Base-by-base conservation (phyloP, 2,113 vertebrate genomes). In the Romanogobio albipinnatus region DNA sequence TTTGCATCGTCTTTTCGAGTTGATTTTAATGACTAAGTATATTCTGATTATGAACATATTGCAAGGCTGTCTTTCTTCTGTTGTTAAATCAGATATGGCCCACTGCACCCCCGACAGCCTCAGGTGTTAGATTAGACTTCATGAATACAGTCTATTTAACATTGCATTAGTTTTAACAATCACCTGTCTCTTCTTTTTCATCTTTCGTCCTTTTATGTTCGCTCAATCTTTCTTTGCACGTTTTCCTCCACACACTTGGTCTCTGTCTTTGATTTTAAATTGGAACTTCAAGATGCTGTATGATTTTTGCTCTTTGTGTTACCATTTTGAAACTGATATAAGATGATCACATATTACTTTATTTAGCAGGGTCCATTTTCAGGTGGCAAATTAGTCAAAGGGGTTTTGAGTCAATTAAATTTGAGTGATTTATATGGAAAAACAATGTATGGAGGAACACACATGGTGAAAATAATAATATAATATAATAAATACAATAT, bases 161-260 rank as follows among this genome's bases (percentile, higher is more conserved):
- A 81, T 83, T 85, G 82, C 86, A 87, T 90, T 87, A 82, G 84
- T 77, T 86, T 88, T 51, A 66, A 83, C 85, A 86, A 81, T 83
- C 39, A 59, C 73, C 53, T 22, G 24, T 74, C 77, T 83, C 39
- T 62, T 64, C 66, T 81, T 84, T 86, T 86, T 84, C 75, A 83
- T 83, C 70, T 85, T 77, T 83, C 33, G 22, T 61, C 71, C 75
- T 83, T 85, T 85, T 73, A 83, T 87, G 81, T 81, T n/a, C 36
- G 62, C 71, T 78, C 56, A 66, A 75, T 81, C 45, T 82, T 71
- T 58, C 84, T 70, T 24, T 33, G 36, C 62, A 22, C 75, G 36
- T 56, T 81, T 49, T 86, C 59, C 58, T 61, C 29, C 33, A 77
- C 78, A 66, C 58, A 66, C 56, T 29, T 26, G n/a, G 8, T 29